Conservation (phyloP, 2,888 invertebrate species). For the Drosophila subsilvestris region DNA sequence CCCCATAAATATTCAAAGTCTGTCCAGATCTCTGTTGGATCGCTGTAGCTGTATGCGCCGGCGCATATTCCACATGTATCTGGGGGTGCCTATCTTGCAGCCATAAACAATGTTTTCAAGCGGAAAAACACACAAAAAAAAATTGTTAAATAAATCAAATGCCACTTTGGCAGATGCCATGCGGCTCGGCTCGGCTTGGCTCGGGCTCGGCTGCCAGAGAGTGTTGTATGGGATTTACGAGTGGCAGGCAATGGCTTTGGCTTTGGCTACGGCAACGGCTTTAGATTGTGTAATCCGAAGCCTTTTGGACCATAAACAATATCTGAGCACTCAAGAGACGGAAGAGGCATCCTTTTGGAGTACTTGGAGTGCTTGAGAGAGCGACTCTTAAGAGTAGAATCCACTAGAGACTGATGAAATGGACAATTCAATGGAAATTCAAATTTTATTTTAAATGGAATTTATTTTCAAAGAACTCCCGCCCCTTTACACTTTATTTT, state of each 20-base stretch:
- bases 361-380: not conserved
- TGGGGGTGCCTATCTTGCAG: conserved; percentile 61
- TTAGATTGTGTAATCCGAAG: conserved; percentile 63
- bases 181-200: too few species aligned
- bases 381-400: not conserved
- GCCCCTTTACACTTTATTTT: not conserved
- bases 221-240: conserved; percentile 21
- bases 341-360: conserved; percentile 16
- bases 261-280: not conserved
- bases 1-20: conserved; percentile 69
- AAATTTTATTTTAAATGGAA: not conserved
- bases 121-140: conserved; percentile 8
- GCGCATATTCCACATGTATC: conserved; percentile 22
- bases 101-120: conserved; percentile 46
- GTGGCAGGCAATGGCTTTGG: conserved; percentile 5
- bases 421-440: not conserved
- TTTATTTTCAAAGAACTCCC: too few species aligned
- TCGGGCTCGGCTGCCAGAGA: conserved; percentile 10
- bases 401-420: not conserved
- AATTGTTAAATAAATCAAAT: conserved; percentile 49
- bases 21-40: conserved; percentile 30
- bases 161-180: conserved; percentile 38
- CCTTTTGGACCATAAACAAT: conserved; percentile 62
- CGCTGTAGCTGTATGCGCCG: conserved; percentile 50
- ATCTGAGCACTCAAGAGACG: conserved; percentile 12